These are phyloP conservation scores for Procavia capensis DNA, from an alignment of 2,113 vertebrate species.

Conservation along the genomic window DNA sequence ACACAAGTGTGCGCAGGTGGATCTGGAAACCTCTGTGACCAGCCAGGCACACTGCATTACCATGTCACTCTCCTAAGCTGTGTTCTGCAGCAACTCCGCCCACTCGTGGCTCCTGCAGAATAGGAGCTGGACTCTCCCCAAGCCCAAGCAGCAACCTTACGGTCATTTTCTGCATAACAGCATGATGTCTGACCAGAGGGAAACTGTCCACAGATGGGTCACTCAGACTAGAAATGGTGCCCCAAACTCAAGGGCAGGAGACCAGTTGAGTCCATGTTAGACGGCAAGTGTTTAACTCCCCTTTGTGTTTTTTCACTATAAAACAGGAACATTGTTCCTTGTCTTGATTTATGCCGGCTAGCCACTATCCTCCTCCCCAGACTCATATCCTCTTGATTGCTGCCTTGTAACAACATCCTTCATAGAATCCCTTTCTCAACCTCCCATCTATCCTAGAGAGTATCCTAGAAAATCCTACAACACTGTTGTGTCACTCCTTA, in stretches of 20 bases:
- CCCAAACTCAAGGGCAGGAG: not conserved
- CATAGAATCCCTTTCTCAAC: not conserved
- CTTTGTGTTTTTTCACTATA: not conserved
- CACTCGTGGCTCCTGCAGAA: not conserved
- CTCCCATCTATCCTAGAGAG: not conserved
- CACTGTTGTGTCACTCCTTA: not conserved
- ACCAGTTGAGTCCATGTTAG: not conserved
- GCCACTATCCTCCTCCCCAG: not conserved
- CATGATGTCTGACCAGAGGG: too few species aligned
- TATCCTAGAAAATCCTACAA: not conserved
- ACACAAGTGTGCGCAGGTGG: not conserved
- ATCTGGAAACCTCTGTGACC: not conserved
- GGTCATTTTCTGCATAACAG: not conserved
- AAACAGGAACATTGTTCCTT: not conserved
- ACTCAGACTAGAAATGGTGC: not conserved
- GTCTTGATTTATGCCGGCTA: not conserved
- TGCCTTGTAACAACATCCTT: not conserved
- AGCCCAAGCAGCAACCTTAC: not conserved
- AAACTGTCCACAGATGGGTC: not conserved
- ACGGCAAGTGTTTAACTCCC: not conserved
- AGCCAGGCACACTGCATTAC: not conserved
- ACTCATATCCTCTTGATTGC: not conserved
- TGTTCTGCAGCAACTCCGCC: not conserved
- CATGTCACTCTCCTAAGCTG: not conserved
- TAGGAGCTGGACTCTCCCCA: fast-evolving